phyloP scores from a whole-genome alignment of 2,113 vertebrate genomes.

The Pristiophorus japonicus region DNA sequence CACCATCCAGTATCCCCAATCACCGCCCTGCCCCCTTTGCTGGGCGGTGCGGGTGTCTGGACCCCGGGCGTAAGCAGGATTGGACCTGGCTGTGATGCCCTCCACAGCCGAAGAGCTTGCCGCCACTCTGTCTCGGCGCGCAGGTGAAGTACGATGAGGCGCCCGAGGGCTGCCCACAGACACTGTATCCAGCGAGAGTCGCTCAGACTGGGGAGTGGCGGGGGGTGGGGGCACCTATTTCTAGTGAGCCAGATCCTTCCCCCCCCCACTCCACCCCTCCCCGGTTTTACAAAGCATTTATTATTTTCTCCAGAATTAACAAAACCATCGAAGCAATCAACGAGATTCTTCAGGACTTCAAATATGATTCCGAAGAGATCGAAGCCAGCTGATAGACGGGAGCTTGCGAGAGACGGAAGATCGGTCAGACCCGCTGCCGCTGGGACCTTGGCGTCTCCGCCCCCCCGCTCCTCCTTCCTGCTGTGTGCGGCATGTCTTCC shows the following conservation, averaged over 20 bases:
- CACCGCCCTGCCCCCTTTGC: background rate
- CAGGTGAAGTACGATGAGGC: background rate
- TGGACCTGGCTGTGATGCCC: background rate
- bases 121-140: background rate
- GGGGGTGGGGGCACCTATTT: background rate
- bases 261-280: background rate
- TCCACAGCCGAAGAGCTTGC: background rate
- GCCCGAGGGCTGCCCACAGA: background rate
- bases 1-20: background rate
- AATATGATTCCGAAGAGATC: constrained; percentile 85
- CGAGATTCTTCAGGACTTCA: constrained; percentile 94
- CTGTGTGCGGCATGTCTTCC: background rate
- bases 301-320: constrained; percentile 75
- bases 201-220: background rate
- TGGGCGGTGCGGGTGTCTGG: background rate
- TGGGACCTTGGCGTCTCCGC: background rate
- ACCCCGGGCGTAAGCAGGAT: background rate
- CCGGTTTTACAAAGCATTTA: background rate
- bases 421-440: constrained; percentile 40
- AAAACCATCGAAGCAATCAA: constrained; percentile 87
- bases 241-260: background rate
- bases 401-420: constrained; percentile 39
- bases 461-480: background rate
- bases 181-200: background rate
- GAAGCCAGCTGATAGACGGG: constrained; percentile 60